These are phyloP conservation scores for Drosophila baimaii DNA, from an alignment of 1,140 invertebrate species.

Conservation along the genomic window DNA sequence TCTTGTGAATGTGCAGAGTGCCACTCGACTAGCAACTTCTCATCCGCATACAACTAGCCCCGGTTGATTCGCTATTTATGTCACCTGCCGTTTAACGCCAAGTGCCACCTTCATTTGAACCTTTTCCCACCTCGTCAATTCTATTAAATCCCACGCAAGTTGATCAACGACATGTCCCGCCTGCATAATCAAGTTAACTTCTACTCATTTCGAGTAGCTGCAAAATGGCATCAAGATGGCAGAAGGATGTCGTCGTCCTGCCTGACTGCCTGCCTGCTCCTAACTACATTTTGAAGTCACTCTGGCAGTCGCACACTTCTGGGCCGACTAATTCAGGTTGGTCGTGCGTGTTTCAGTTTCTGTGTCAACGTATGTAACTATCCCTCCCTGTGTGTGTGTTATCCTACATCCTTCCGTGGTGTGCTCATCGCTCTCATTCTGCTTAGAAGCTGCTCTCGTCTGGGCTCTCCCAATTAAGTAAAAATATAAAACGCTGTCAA, in stretches of 20 bases:
- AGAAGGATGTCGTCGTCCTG: slow-evolving; percentile 11
- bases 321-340: slow-evolving; percentile 49
- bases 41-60: background rate
- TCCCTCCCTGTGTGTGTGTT: slow-evolving; percentile 46
- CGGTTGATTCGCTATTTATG: slow-evolving; percentile 21
- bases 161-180: slow-evolving; percentile 37
- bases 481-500: slow-evolving; percentile 80
- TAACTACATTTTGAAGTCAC: slow-evolving; percentile 31
- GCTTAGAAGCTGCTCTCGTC: slow-evolving; percentile 32
- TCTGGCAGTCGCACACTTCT: slow-evolving; percentile 15
- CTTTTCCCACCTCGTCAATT: slow-evolving; percentile 33
- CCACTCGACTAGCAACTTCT: background rate
- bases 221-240: slow-evolving; percentile 31
- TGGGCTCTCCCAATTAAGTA: slow-evolving; percentile 70
- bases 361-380: slow-evolving; percentile 56
- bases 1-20: background rate
- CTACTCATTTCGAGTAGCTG: slow-evolving; percentile 35
- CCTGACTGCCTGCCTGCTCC: slow-evolving; percentile 20
- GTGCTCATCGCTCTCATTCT: slow-evolving; percentile 53
- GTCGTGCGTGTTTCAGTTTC: slow-evolving; percentile 52
- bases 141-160: slow-evolving; percentile 47
- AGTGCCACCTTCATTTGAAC: slow-evolving; percentile 14
- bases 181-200: slow-evolving; percentile 51
- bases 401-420: slow-evolving; percentile 27
- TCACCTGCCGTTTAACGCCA: slow-evolving; percentile 5